phyloP scores from a whole-genome alignment of 2,888 invertebrate species.

The Aelia acuminata region DNA sequence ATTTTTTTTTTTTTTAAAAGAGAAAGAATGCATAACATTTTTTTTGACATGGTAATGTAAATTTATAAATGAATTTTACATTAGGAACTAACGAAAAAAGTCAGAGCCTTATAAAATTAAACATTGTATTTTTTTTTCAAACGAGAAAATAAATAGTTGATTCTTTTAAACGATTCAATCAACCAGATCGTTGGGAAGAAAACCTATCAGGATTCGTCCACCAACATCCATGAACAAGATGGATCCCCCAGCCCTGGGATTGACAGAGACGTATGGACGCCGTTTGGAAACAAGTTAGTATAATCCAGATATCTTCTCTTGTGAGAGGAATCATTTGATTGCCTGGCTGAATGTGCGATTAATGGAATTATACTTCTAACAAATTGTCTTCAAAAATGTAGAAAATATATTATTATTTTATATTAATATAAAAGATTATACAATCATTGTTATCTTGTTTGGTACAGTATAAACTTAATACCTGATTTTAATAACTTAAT shows the following conservation, averaged over 20 bases:
- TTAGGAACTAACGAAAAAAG: too few species aligned
- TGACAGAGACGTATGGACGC: not conserved
- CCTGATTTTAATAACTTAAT: too few species aligned
- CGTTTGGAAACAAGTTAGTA: not conserved
- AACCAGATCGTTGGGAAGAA: not conserved
- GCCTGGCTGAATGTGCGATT: not conserved
- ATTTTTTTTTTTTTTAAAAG: too few species aligned
- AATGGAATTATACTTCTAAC: not conserved
- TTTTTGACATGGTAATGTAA: too few species aligned
- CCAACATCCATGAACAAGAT: not conserved
- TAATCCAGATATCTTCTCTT: not conserved
- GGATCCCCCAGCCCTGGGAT: not conserved
- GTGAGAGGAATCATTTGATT: not conserved
- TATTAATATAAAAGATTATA: too few species aligned
- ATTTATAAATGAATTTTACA: too few species aligned
- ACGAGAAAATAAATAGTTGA: not conserved
- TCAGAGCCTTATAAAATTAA: too few species aligned
- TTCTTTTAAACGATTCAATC: not conserved
- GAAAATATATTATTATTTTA: too few species aligned
- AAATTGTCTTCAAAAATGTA: not conserved
- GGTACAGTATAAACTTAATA: too few species aligned
- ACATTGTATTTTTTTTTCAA: not conserved
- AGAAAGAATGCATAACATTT: too few species aligned
- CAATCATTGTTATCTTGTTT: too few species aligned
- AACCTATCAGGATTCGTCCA: not conserved